phyloP scores from a whole-genome alignment of 2,888 invertebrate genomes.

The Gnatocerus cornutus region DNA sequence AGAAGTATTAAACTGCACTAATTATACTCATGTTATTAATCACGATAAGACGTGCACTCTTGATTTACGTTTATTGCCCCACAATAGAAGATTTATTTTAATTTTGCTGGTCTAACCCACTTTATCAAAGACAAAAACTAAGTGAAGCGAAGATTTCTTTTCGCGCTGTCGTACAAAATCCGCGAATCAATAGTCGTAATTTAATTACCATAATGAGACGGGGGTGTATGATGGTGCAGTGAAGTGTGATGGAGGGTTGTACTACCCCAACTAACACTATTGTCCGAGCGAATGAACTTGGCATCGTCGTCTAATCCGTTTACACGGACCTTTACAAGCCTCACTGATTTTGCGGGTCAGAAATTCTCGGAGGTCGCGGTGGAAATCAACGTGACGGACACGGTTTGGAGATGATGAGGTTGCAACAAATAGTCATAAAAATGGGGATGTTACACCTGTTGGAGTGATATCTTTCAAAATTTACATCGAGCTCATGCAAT shows the following conservation, averaged over 20 bases:
- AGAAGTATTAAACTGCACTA: constrained; percentile 49
- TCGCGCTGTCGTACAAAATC: constrained; percentile 11
- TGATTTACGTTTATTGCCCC: constrained; percentile 46
- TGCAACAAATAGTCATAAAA: background rate
- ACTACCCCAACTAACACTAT: constrained; percentile 66
- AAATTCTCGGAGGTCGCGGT: constrained; percentile 23
- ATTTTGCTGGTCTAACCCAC: constrained; percentile 22
- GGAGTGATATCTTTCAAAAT: no score
- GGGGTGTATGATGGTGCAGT: constrained; percentile 60
- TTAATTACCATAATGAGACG: constrained; percentile 66
- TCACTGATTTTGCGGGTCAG: constrained; percentile 65
- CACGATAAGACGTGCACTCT: constrained; percentile 39
- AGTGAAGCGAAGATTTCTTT: background rate
- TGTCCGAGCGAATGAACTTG: constrained; percentile 69
- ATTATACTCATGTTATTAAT: constrained; percentile 45
- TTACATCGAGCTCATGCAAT: no score
- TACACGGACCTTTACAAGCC: constrained; percentile 68
- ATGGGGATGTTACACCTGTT: no score
- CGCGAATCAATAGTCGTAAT: constrained; percentile 62
- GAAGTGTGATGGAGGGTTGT: constrained; percentile 64
- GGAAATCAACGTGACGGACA: constrained; percentile 2
- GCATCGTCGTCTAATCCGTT: constrained; percentile 67
- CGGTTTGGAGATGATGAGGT: background rate
- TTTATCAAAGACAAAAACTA: constrained; percentile 8
- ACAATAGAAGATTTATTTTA: constrained; percentile 32